Base-by-base conservation (phyloP, 2,113 vertebrate genomes). In the Entelurus aequoreus region DNA sequence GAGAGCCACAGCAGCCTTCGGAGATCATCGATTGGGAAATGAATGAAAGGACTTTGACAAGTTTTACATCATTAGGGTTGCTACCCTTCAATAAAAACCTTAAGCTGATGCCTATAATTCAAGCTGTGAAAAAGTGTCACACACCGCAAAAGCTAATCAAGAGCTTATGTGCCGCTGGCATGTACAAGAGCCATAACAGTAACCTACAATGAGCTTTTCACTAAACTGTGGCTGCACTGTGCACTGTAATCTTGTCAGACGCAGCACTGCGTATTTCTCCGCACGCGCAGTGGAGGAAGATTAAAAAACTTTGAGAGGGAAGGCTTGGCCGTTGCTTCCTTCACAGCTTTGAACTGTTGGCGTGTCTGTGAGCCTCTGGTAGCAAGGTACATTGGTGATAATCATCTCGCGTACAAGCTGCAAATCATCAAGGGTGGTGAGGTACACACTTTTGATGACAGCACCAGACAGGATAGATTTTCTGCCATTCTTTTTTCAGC, bases 201-300 rank as follows among this genome's bases (percentile, higher is more conserved):
- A 75, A 78, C 74, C 81, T 80, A 80, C 78, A 82, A 82, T 78
- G 67, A 80, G 72, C 66, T 71, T 79, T 76, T 82, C 71, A 79
- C 71, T 74, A 69, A 65, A 63, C 62, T n/a, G 42, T 69, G 74
- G 80, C 71, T 71, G 75, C 72, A 69, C 74, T 68, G 72, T 72
- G 72, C 48, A 77, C 78, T 75, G 69, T 86, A 80, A 87, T 84
- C 82, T 79, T 68, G 75, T 77, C 68, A 85, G 72, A 71, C 66
- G 68, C 78, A 86, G 78, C 76, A 62, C 66, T 72, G 76, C 54
- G 68, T 80, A 76, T 82, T 77, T 86, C 72, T 82, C 71, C 66
- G 80, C 60, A 77, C 49, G 58, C 66, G 73, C 62, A 12, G 51
- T 77, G 69, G 71, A 79, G 58, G 63, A 74, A 81, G 62, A 80